These are phyloP conservation scores for Sylvicola fuscatus DNA, from an alignment of 2,888 invertebrate species.

Conservation along the genomic window DNA sequence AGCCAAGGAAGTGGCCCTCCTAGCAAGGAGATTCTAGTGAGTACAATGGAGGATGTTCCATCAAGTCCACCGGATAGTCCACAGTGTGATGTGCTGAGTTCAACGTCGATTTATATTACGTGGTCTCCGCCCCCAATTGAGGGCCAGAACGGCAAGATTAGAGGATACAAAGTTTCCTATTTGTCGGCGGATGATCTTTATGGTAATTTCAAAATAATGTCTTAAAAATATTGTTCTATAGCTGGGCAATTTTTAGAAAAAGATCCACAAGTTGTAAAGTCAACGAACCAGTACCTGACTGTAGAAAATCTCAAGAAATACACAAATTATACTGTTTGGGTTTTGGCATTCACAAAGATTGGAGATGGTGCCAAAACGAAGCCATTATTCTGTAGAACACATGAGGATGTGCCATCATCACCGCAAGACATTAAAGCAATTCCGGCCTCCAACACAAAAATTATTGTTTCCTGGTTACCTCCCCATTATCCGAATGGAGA, in stretches of 20 bases:
- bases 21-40: constrained; percentile 55
- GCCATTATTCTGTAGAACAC: constrained; percentile 69
- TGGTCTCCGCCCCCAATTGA: constrained; percentile 68
- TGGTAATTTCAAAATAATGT: constrained; percentile 27
- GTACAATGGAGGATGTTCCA: constrained; percentile 74
- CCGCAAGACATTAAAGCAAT: constrained; percentile 83
- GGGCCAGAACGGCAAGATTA: constrained; percentile 66
- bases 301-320: constrained; percentile 60
- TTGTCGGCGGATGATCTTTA: constrained; percentile 61
- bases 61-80: constrained; percentile 67
- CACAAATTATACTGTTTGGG: constrained; percentile 83
- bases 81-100: constrained; percentile 60
- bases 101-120: constrained; percentile 64
- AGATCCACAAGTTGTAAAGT: constrained; percentile 55
- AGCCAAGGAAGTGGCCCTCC: constrained; percentile 71
- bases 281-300: constrained; percentile 27
- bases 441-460: constrained; percentile 65
- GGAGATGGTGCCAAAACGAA: constrained; percentile 76
- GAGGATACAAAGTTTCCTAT: constrained; percentile 68
- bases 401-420: constrained; percentile 78
- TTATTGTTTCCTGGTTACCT: constrained; percentile 76
- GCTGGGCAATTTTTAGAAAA: too few species aligned
- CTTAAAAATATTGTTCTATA: constrained; percentile 6
- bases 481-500: constrained; percentile 69
- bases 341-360: constrained; percentile 68